A percentile compares a stretch with the other conserved stretches of the same genome.
Conservation (phyloP, 2,888 invertebrate species). For the Chaitophorus viminalis region DNA sequence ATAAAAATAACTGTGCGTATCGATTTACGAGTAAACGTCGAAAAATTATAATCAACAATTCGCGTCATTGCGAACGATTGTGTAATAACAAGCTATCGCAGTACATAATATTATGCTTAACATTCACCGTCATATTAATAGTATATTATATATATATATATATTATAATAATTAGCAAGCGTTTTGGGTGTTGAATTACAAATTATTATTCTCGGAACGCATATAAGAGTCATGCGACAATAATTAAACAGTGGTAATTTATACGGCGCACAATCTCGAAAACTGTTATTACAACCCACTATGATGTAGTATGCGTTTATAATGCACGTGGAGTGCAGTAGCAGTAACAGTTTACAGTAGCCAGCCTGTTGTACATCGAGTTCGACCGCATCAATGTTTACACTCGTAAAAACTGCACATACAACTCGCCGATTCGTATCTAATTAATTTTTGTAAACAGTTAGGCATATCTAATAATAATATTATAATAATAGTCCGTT, state of each 20-base stretch:
- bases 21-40: too few species aligned
- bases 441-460: constrained; percentile 1
- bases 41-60: too few species aligned
- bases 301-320: not conserved
- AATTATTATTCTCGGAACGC: not conserved
- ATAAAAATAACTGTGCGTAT: too few species aligned
- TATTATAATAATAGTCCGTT: too few species aligned
- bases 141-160: too few species aligned
- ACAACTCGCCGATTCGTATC: not conserved
- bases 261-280: not conserved
- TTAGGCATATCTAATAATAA: too few species aligned
- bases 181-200: not conserved
- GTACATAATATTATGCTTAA: not conserved
- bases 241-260: not conserved
- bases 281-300: not conserved
- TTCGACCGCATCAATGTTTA: not conserved
- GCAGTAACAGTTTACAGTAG: not conserved
- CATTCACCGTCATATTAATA: not conserved
- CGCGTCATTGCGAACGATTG: too few species aligned
- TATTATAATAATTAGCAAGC: not conserved
- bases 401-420: not conserved
- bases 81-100: too few species aligned
- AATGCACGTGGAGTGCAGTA: not conserved
- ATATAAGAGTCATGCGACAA: not conserved
- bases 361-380: too few species aligned